Evolutionary conservation across 2,113 vertebrate species (phyloP), one percentile per base, ranked within the genome.

Genomic region (Microtus montanus): DNA sequence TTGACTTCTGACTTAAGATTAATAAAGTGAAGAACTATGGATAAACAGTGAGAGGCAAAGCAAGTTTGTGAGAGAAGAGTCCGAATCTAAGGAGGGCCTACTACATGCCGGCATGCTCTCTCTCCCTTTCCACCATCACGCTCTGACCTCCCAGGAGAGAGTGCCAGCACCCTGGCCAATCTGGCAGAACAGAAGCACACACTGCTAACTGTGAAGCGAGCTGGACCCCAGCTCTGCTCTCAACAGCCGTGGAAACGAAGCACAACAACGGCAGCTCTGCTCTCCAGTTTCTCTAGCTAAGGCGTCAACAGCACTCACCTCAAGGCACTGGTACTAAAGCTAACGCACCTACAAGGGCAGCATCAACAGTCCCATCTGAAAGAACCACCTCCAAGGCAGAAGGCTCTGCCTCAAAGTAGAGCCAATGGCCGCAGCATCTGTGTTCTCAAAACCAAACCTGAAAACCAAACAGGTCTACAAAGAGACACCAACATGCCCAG

Each of bases 391-490:
- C 61, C 63, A 47, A 44, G 63, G 84, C 24, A 61, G 17, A 93
- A 80, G 73, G 78, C 89, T 61, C 14, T 79, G 63, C 38, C 54
- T 54, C 82, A 86, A 63, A 79, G 15, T 7, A 41, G 33, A 54
- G 52, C 22, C 7, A 5, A 82, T 14, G 52, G 68, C 52, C 64
- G 87, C n/a, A 66, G 83, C 92, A 96, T 64, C 91, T 91, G 94
- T 91, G 47, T 78, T 94, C 86, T 30, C 90, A 6, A 96, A 94
- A 95, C 87, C 90, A 86, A 93, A 63, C 28, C 73, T 70, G 92
- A 97, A 52, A 96, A 95, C 88, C 64, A 47, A 44, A 22, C 0
- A 88, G n/a, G 68, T 83, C 83, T 49, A 61, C 10, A 86, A 93
- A 79, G 52, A 22, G 58, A 82, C 22, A 58, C 44, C 44, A 44